A percentile compares a stretch with the other conserved stretches of the same genome.
Conservation (phyloP, 2,888 invertebrate genomes). For the Lacanobia oleracea region DNA sequence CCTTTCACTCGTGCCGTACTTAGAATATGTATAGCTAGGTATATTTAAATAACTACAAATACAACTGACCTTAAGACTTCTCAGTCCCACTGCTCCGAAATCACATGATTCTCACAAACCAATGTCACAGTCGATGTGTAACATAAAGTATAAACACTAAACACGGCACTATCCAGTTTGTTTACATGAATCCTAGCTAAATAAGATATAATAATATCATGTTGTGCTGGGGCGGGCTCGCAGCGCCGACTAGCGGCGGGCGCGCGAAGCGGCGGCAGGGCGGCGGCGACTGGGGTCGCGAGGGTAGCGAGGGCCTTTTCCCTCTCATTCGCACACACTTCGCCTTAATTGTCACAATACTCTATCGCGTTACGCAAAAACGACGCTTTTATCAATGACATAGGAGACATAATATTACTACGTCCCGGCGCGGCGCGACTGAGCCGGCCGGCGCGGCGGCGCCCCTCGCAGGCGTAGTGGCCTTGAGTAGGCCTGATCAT, state of each 20-base stretch:
- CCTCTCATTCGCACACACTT: constrained; percentile 82
- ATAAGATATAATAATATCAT: constrained; percentile 78
- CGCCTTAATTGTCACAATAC: constrained; percentile 78
- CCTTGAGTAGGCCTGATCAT: constrained; percentile 88
- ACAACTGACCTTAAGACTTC: constrained; percentile 61
- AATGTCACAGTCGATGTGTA: constrained; percentile 26
- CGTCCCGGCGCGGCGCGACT: constrained; percentile 63
- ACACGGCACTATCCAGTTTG: constrained; percentile 82
- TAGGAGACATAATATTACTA: constrained; percentile 83
- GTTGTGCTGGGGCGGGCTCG: constrained; percentile 86
- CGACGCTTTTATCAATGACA: constrained; percentile 88
- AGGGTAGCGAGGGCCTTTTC: constrained; percentile 70
- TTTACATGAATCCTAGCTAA: constrained; percentile 85
- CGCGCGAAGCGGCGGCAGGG: constrained; percentile 78
- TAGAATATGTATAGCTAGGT: constrained; percentile 34
- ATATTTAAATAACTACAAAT: constrained; percentile 48
- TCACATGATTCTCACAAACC: constrained; percentile 49
- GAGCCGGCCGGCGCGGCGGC: constrained; percentile 46
- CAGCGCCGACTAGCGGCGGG: constrained; percentile 88
- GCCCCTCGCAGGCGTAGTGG: constrained; percentile 79
- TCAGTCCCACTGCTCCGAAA: constrained; percentile 14
- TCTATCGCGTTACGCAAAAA: constrained; percentile 85
- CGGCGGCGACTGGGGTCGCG: constrained; percentile 77
- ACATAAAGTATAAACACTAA: constrained; percentile 67
- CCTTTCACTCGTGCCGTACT: constrained; percentile 8